Evolutionary conservation across 2,888 invertebrate genomes (phyloP), one percentile per base, ranked within the genome.

Genomic region (Rhingia rostrata): DNA sequence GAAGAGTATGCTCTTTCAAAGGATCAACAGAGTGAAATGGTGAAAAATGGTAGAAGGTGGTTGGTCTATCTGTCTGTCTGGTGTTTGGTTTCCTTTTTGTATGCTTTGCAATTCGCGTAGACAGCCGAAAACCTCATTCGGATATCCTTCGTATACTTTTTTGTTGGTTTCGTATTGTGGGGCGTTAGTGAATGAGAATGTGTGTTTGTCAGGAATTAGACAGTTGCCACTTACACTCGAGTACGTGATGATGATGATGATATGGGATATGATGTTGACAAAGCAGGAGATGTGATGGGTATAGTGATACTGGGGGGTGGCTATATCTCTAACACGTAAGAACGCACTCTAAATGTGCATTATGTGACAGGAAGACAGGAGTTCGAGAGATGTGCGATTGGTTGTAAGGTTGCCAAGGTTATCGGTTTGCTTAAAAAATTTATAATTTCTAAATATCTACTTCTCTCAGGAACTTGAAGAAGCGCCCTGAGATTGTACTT

Each of bases 161-260:
- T 22, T n/a, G n/a, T n/a, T n/a, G n/a, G n/a, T n/a, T 54, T 22
- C 32, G 39, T n/a, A 69, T 7, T 45, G 56, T 56, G 54, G 22
- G 14, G 14, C 53, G 1, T 12, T 9, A 7, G n/a, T 43, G n/a
- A 7, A 45, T 47, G 61, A 35, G 41, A n/a, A 53, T 64, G 51
- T 54, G 30, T 78, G 61, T 63, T 72, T 64, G 81, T 72, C 60
- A 72, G 61, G 45, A 77, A 77, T 82, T 82, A 82, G 81, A 77
- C 72, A 82, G 82, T 82, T 77, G 33, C 82, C 72, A 82, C 72
- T 72, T 66, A 77, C 72, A 33, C 72, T 66, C 47, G 53, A 82
- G 77, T 60, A 77, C 81, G 81, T 82, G 81, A 70, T 61, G 70
- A 64, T 66, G 75, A 47, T 7, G 56, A 43, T 14, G 47, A 37